Evolutionary conservation across 2,888 invertebrate species (phyloP).

Genomic region (Hipparchia sbordonii): DNA sequence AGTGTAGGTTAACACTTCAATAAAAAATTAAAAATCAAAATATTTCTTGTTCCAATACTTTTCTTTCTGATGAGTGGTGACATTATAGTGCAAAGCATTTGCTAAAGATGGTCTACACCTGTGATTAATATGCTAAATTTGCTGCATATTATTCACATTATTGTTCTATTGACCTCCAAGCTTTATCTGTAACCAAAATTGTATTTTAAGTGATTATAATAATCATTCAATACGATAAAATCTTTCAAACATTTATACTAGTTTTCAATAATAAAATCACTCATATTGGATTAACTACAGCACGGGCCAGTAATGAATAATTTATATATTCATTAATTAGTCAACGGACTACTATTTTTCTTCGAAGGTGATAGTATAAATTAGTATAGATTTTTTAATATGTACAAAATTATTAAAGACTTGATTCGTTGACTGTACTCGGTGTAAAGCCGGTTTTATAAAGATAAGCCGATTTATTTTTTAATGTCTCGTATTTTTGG

Average conservation of each 20-base stretch:
- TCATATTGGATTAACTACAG: slow-evolving; percentile 24
- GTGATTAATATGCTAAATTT: not conserved
- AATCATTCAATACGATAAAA: not conserved
- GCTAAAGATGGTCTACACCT: not conserved
- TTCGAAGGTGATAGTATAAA: not conserved
- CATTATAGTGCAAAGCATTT: too few relatives aligned
- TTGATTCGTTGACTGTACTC: slow-evolving; percentile 59
- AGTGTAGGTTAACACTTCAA: too few relatives aligned
- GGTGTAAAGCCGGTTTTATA: slow-evolving; percentile 78
- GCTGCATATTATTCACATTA: slow-evolving; percentile 7
- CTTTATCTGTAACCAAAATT: not conserved
- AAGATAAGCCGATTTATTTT: slow-evolving; percentile 82
- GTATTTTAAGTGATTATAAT: not conserved
- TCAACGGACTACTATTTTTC: slow-evolving; percentile 15
- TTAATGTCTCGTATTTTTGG: slow-evolving; percentile 71
- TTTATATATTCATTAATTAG: slow-evolving; percentile 22
- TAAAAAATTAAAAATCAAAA: too few relatives aligned
- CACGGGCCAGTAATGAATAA: slow-evolving; percentile 35
- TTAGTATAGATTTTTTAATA: slow-evolving; percentile 6
- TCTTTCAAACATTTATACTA: slow-evolving; percentile 1
- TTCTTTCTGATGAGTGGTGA: too few relatives aligned
- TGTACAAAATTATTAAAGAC: not conserved
- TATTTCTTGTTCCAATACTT: too few relatives aligned
- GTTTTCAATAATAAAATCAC: slow-evolving; percentile 12
- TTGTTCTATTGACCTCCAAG: slow-evolving; percentile 11